These are phyloP conservation scores for Anolis apletophallus DNA, from an alignment of 2,797 vertebrate species.

Conservation along the genomic window DNA sequence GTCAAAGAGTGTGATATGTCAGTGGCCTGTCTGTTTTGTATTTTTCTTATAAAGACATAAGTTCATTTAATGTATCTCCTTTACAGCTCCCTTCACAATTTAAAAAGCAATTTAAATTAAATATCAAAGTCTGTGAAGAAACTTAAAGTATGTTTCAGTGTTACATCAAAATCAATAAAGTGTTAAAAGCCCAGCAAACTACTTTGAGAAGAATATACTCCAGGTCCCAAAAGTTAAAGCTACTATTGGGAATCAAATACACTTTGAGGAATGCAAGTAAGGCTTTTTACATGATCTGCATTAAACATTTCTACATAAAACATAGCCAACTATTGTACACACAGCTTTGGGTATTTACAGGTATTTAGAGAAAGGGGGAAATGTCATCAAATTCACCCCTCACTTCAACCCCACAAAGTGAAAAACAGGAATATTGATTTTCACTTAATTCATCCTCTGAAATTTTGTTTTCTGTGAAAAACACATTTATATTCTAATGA, in stretches of 20 bases:
- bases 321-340: background rate
- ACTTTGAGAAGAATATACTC: constrained; percentile 5
- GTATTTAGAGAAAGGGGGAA: background rate
- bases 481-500: no score
- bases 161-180: constrained; percentile 25
- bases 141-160: no score
- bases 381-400: background rate
- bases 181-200: constrained; percentile 2
- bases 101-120: no score
- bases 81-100: no score
- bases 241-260: background rate
- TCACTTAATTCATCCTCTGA: no score
- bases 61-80: no score
- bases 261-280: constrained; percentile 5
- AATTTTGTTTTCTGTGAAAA: no score
- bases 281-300: background rate
- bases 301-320: background rate
- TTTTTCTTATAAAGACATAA: no score
- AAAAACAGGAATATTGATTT: background rate
- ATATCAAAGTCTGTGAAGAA: constrained; percentile 8
- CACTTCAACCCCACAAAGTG: background rate
- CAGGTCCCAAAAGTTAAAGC: background rate
- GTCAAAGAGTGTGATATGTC: no score
- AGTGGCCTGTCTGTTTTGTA: no score
- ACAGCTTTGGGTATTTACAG: no score